A percentile compares a stretch with the other conserved stretches of the same genome.
These are phyloP conservation scores for Nebria ingens DNA, from an alignment of 1,140 invertebrate genomes.

Conservation along the genomic window DNA sequence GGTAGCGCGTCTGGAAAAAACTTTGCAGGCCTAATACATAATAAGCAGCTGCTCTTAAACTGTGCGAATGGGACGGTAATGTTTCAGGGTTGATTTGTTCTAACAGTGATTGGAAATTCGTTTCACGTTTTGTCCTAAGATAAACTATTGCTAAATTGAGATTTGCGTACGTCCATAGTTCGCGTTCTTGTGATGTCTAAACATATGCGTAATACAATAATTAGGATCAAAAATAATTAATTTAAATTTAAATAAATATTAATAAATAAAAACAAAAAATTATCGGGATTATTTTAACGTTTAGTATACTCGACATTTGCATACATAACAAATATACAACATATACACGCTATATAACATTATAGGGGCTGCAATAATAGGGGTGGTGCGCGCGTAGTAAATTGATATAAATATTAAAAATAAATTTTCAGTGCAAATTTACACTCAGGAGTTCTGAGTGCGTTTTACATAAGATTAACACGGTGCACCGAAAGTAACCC, in stretches of 20 bases:
- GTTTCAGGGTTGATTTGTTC: constrained; percentile 83
- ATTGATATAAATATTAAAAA: too few relatives aligned
- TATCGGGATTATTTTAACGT: too few relatives aligned
- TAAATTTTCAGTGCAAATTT: too few relatives aligned
- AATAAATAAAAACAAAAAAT: constrained; percentile 12
- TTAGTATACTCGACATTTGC: too few relatives aligned
- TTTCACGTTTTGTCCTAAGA: constrained; percentile 75
- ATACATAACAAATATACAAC: too few relatives aligned
- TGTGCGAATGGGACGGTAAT: constrained; percentile 74
- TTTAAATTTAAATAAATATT: constrained; percentile 5
- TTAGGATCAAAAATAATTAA: neutral
- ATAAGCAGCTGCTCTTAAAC: constrained; percentile 82
- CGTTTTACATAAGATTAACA: too few relatives aligned
- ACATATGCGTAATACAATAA: constrained; percentile 24
- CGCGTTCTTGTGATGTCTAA: constrained; percentile 73
- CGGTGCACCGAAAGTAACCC: too few relatives aligned
- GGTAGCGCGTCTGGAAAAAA: constrained; percentile 90
- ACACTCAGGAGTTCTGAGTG: too few relatives aligned
- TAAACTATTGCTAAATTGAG: constrained; percentile 95
- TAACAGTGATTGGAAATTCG: constrained; percentile 73
- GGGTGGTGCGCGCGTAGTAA: too few relatives aligned
- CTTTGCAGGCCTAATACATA: constrained; percentile 94
- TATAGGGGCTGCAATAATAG: too few relatives aligned
- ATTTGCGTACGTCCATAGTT: constrained; percentile 90
- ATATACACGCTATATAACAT: too few relatives aligned